Percentiles rank a stretch among this genome's conserved stretches.
phyloP scores from a whole-genome alignment of 2,888 invertebrate genomes.

The Caenorhabditis uteleia region DNA sequence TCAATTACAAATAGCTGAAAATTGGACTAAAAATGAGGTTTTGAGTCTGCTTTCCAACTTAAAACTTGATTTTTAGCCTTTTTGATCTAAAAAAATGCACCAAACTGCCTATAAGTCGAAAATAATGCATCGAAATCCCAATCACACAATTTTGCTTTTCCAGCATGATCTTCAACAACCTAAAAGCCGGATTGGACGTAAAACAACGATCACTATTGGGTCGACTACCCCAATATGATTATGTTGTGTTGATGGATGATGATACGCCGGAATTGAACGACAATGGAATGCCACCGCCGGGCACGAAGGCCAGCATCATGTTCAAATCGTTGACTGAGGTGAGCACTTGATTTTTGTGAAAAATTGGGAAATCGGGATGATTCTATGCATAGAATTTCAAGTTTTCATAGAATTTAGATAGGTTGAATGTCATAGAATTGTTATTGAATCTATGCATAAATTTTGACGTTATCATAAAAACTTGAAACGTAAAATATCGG shows the following conservation, averaged over 20 bases:
- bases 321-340: constrained; percentile 21
- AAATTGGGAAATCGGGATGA: too few species aligned
- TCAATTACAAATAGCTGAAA: too few species aligned
- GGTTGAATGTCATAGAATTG: too few species aligned
- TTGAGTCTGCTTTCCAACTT: too few species aligned
- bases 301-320: constrained; percentile 10
- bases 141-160: constrained; percentile 3
- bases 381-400: too few species aligned
- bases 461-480: too few species aligned
- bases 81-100: too few species aligned
- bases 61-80: too few species aligned
- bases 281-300: constrained; percentile 5
- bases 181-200: constrained; percentile 16
- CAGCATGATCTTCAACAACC: constrained; percentile 27
- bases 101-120: background rate
- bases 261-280: constrained; percentile 22
- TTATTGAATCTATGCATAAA: too few species aligned
- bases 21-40: too few species aligned
- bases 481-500: too few species aligned
- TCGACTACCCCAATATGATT: constrained; percentile 37
- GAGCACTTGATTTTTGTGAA: background rate
- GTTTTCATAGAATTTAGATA: too few species aligned
- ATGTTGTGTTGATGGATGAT: constrained; percentile 61
- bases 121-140: background rate
- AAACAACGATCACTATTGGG: constrained; percentile 26